Conservation (phyloP, 2,113 vertebrate genomes). For the Psittacara wagleri region DNA sequence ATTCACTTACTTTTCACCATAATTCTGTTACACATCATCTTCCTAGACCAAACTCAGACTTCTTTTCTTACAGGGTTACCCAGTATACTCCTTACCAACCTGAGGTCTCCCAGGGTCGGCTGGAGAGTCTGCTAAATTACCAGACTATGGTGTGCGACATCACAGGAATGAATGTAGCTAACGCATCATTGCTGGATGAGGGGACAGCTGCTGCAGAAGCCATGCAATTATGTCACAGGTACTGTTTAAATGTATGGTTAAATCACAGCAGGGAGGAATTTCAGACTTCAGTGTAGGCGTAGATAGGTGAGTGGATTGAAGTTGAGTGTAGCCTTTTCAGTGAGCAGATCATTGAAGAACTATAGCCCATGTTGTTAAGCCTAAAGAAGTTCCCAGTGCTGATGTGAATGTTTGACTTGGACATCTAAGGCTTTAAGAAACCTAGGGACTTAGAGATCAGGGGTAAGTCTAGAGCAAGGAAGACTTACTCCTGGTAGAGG, state of each 20-base stretch:
- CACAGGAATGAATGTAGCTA: conserved; percentile 91
- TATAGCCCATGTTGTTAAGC: not conserved
- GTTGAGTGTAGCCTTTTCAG: not conserved
- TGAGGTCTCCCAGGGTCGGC: conserved; percentile 92
- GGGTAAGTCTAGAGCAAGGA: not conserved
- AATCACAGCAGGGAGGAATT: not conserved
- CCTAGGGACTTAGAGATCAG: not conserved
- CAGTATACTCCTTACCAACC: conserved; percentile 99
- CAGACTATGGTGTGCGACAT: conserved; percentile 98
- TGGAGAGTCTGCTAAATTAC: conserved; percentile 95
- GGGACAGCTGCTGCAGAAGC: conserved; percentile 96
- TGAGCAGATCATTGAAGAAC: not conserved
- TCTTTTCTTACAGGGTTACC: conserved; percentile 84
- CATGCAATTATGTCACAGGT: conserved; percentile 98
- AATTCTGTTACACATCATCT: not conserved
- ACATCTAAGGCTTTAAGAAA: not conserved
- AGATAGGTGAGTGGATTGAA: not conserved
- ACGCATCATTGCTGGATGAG: conserved; percentile 93
- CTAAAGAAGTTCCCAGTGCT: not conserved
- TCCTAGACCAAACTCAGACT: not conserved
- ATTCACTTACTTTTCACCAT: not conserved
- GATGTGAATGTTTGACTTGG: not conserved
- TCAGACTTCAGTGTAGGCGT: not conserved
- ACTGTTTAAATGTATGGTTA: not conserved
- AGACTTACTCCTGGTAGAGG: not conserved